Percentiles rank a stretch among this genome's conserved stretches.
Conservation (phyloP, 2,888 invertebrate species). For the Sinhomidia bicolor region DNA sequence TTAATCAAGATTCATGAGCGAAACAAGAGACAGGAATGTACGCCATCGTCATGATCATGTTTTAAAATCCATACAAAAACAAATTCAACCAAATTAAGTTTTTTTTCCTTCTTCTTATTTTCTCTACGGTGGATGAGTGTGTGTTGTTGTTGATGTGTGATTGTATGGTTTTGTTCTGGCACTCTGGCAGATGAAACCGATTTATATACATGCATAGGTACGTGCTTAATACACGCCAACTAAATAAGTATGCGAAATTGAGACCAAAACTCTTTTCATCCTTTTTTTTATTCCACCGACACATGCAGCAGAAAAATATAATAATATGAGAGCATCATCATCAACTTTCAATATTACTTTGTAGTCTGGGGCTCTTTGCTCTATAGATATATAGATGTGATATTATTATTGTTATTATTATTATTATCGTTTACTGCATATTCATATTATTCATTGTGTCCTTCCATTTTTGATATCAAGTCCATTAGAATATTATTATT, state of each 20-base stretch:
- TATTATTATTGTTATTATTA: too few species aligned
- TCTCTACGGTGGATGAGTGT: background rate
- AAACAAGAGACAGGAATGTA: conserved; percentile 56
- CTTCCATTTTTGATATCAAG: conserved; percentile 17
- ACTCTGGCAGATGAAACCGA: background rate
- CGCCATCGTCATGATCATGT: conserved; percentile 43
- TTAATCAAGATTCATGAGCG: conserved; percentile 65
- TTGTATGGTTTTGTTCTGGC: background rate
- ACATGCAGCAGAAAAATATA: too few species aligned
- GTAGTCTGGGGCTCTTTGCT: too few species aligned
- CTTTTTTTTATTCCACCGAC: too few species aligned
- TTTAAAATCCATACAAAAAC: conserved; percentile 23
- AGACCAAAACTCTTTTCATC: too few species aligned
- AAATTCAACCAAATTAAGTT: conserved; percentile 44
- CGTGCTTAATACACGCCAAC: too few species aligned
- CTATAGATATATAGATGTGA: too few species aligned
- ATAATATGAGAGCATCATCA: too few species aligned
- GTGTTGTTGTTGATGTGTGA: conserved; percentile 43
- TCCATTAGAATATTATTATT: conserved; percentile 30
- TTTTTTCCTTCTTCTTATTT: conserved; percentile 11
- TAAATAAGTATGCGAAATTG: too few species aligned
- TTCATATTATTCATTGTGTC: conserved; percentile 5
- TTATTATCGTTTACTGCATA: background rate
- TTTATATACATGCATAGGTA: background rate
- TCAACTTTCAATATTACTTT: too few species aligned